Evolutionary conservation across 2,113 vertebrate species (phyloP).

Genomic region (Blennius ocellaris): DNA sequence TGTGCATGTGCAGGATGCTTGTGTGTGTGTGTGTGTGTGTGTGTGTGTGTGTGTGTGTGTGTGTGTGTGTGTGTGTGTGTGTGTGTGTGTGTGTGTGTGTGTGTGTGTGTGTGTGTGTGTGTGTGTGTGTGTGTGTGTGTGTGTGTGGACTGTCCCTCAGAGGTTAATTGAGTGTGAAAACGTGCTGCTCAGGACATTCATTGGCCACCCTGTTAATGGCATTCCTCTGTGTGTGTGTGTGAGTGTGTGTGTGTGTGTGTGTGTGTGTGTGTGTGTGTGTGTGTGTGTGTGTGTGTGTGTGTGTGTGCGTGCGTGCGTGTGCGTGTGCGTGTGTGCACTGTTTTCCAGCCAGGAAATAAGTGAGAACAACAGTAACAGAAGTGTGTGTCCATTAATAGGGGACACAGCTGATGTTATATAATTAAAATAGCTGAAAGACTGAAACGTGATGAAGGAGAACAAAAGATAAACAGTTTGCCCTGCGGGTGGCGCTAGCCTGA

Average conservation of each 20-base stretch:
- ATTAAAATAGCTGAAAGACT: background rate
- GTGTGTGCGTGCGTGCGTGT: constrained; percentile 26
- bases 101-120: too few relatives aligned
- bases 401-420: constrained; percentile 2
- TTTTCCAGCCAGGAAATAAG: constrained; percentile 20
- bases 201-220: constrained; percentile 31
- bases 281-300: constrained; percentile 24
- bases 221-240: constrained; percentile 36
- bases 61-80: too few relatives aligned
- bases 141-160: constrained; percentile 1
- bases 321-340: constrained; percentile 20
- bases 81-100: too few relatives aligned
- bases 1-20: constrained; percentile 13
- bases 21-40: too few relatives aligned
- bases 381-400: constrained; percentile 6
- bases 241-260: constrained; percentile 24
- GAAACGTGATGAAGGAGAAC: background rate
- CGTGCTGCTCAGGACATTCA: constrained; percentile 50
- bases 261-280: constrained; percentile 26
- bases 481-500: background rate
- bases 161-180: constrained; percentile 54
- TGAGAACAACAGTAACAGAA: constrained; percentile 8
- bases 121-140: too few relatives aligned
- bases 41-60: too few relatives aligned
- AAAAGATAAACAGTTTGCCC: background rate